Percentiles rank a stretch among this genome's conserved stretches.
phyloP scores from a whole-genome alignment of 2,113 vertebrate species.

The Acanthochromis polyacanthus region DNA sequence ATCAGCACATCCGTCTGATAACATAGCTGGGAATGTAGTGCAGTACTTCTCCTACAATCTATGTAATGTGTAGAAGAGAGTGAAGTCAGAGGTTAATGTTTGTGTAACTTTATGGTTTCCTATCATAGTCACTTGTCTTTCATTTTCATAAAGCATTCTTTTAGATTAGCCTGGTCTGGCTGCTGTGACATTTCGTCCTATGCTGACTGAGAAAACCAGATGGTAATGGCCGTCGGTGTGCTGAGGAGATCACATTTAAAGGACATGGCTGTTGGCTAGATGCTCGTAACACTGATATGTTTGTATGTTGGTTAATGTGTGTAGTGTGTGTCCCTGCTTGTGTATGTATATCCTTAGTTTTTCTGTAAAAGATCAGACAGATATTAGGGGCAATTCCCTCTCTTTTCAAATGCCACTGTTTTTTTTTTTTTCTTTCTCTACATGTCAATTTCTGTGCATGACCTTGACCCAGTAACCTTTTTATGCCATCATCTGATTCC shows the following conservation, averaged over 20 bases:
- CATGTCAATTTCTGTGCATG: conserved; percentile 18
- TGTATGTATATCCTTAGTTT: background rate
- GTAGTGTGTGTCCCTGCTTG: background rate
- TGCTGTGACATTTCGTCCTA: conserved; percentile 14
- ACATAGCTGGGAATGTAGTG: background rate
- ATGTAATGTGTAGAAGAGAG: background rate
- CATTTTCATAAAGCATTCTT: background rate
- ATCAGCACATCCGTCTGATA: background rate
- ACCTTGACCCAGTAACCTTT: conserved; percentile 50
- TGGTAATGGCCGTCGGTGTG: background rate
- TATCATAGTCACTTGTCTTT: background rate
- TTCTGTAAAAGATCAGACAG: conserved; percentile 9
- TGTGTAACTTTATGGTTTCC: background rate
- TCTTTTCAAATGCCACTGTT: conserved; percentile 18
- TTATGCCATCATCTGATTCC: conserved; percentile 42
- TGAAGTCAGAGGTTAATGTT: background rate
- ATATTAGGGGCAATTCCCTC: background rate
- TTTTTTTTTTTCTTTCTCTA: conserved; percentile 4
- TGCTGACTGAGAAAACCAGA: conserved; percentile 28
- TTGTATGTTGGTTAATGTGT: background rate
- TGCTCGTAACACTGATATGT: background rate
- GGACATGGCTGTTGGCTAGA: conserved; percentile 31
- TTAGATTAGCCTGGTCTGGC: background rate
- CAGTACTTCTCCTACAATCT: background rate
- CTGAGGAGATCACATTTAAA: conserved; percentile 40